Conservation (phyloP, 1,140 invertebrate genomes). For the Phenacoccus solenopsis region DNA sequence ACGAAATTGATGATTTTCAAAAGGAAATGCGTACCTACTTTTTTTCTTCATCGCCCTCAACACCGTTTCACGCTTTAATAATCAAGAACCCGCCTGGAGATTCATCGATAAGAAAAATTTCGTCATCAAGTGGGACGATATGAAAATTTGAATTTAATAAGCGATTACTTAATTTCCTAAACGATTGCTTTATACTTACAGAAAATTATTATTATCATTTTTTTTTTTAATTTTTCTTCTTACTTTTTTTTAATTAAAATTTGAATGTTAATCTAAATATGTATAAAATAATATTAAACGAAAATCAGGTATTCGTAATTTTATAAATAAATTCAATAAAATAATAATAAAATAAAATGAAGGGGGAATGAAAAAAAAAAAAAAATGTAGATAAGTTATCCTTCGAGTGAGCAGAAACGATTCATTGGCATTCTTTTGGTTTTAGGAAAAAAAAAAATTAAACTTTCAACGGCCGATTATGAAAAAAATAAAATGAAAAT, state of each 20-base stretch:
- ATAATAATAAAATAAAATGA: neutral
- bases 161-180: neutral
- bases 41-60: neutral
- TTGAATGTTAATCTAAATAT: no score
- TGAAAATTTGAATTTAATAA: slow-evolving; percentile 4
- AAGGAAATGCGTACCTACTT: no score
- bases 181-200: neutral
- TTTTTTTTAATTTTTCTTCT: no score
- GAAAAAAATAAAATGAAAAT: neutral
- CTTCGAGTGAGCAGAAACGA: neutral
- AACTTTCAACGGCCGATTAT: neutral
- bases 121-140: no score
- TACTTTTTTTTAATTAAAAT: no score
- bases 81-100: neutral
- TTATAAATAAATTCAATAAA: no score
- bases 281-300: no score
- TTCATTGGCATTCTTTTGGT: slow-evolving; percentile 5
- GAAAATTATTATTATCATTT: neutral
- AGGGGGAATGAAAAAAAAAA: neutral
- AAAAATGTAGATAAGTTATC: neutral
- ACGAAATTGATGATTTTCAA: neutral
- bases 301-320: no score
- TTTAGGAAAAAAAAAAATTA: neutral
- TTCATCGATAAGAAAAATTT: neutral
- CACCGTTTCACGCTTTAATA: neutral